phyloP scores from a whole-genome alignment of 1,140 invertebrate genomes.

The Lordiphosa stackelbergi region DNA sequence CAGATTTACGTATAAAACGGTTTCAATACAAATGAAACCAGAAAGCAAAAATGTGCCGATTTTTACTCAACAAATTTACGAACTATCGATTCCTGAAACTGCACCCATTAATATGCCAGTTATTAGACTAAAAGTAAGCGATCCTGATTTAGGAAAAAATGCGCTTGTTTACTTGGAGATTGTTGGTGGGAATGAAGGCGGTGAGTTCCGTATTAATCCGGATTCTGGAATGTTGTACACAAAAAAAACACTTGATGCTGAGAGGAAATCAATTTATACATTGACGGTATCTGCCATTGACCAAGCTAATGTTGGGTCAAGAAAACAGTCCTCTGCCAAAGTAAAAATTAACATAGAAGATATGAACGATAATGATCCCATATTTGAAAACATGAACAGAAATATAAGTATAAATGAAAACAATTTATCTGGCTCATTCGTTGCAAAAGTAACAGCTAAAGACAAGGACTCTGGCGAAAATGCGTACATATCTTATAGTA shows the following conservation, averaged over 20 bases:
- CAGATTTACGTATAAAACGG: constrained; percentile 84
- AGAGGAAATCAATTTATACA: constrained; percentile 91
- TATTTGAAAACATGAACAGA: constrained; percentile 86
- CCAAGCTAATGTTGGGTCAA: constrained; percentile 88
- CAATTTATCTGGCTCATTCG: constrained; percentile 88
- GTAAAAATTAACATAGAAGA: constrained; percentile 92
- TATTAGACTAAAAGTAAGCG: constrained; percentile 89
- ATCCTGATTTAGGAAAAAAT: constrained; percentile 89
- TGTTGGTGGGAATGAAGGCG: constrained; percentile 93
- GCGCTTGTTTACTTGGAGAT: constrained; percentile 92
- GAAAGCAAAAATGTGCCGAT: constrained; percentile 91
- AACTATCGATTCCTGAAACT: constrained; percentile 91
- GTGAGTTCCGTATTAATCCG: constrained; percentile 91
- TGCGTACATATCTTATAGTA: constrained; percentile 94
- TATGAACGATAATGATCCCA: constrained; percentile 94
- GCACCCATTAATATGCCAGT: constrained; percentile 92
- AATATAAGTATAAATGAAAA: constrained; percentile 89
- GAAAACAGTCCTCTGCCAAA: constrained; percentile 92
- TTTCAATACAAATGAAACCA: constrained; percentile 88
- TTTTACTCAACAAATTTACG: constrained; percentile 92
- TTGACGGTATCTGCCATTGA: constrained; percentile 94
- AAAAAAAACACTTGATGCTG: constrained; percentile 89
- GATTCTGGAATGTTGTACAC: constrained; percentile 94
- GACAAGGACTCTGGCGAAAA: constrained; percentile 96
- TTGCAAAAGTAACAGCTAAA: constrained; percentile 88